A percentile compares a stretch with the other conserved stretches of the same genome.
phyloP scores from a whole-genome alignment of 2,113 vertebrate species.

The Scophthalmus maximus region DNA sequence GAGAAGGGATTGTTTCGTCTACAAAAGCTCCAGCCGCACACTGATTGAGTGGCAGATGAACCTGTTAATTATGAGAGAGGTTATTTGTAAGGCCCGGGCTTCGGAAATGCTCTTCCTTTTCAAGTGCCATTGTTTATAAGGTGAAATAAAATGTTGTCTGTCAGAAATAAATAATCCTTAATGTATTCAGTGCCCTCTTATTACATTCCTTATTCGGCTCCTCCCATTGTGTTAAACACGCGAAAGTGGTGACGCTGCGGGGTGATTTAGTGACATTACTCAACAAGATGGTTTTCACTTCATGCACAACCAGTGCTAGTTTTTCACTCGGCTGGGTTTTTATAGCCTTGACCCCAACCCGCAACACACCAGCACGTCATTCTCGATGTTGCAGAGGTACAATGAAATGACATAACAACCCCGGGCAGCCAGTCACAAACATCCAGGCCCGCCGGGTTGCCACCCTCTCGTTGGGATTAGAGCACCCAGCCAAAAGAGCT shows the following conservation, averaged over 20 bases:
- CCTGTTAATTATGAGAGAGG: conserved; percentile 77
- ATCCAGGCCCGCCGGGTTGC: conserved; percentile 43
- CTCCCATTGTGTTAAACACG: conserved; percentile 43
- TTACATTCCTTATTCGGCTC: conserved; percentile 36
- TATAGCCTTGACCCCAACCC: conserved; percentile 66
- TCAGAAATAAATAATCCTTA: conserved; percentile 58
- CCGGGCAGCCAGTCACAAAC: conserved; percentile 58
- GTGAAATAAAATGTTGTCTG: conserved; percentile 52
- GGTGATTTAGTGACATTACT: conserved; percentile 57
- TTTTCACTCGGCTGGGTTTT: conserved; percentile 71
- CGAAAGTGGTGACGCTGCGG: conserved; percentile 26
- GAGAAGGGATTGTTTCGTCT: conserved; percentile 64
- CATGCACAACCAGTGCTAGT: conserved; percentile 50
- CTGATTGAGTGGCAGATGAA: conserved; percentile 75
- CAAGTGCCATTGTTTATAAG: conserved; percentile 68
- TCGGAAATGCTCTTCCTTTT: conserved; percentile 57
- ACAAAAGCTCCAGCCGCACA: conserved; percentile 41
- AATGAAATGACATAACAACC: conserved; percentile 65
- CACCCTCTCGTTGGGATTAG: conserved; percentile 63
- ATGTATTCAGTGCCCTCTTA: conserved; percentile 39
- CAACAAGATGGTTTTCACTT: conserved; percentile 66
- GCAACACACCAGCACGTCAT: conserved; percentile 57
- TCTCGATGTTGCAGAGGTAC: conserved; percentile 54
- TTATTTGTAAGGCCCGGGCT: conserved; percentile 69
- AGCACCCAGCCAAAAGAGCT: conserved; percentile 62